Percentiles rank a stretch among this genome's conserved stretches.
Evolutionary conservation across 2,888 invertebrate species (phyloP).

Genomic region (Prenolepis imparis): DNA sequence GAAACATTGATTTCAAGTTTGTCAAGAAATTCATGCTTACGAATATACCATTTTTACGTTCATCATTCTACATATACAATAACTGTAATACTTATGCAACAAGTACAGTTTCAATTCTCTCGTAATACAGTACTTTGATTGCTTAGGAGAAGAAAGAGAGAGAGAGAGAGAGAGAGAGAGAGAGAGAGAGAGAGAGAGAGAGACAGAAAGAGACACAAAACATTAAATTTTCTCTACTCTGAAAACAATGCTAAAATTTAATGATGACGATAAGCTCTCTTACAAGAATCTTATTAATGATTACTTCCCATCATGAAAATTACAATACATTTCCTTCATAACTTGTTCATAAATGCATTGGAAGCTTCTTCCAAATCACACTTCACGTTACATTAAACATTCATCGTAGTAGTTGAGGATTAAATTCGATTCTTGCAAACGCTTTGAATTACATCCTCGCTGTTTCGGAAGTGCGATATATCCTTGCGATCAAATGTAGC

Average conservation of each 20-base stretch:
- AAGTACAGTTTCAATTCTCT: not conserved
- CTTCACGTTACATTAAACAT: not conserved
- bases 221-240: not conserved
- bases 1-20: not conserved
- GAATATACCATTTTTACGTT: not conserved
- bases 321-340: slow-evolving; percentile 14
- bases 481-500: slow-evolving; percentile 33
- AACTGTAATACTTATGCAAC: not conserved
- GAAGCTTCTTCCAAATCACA: not conserved
- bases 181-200: not conserved
- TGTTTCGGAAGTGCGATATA: not conserved
- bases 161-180: not conserved
- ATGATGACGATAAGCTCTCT: not conserved
- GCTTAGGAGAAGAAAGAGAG: not conserved
- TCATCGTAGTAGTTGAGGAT: not conserved
- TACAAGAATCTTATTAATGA: slow-evolving; percentile 27
- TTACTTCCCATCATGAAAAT: not conserved
- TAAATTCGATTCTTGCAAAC: slow-evolving; percentile 26
- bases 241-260: slow-evolving; percentile 18
- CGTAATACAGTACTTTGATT: not conserved
- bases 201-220: not conserved
- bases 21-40: not conserved
- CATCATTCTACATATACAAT: not conserved
- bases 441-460: not conserved
- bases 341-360: not conserved